Evolutionary conservation across 2,797 vertebrate species (phyloP), one percentile per base, ranked within the genome.

Genomic region (Iguana delicatissima): DNA sequence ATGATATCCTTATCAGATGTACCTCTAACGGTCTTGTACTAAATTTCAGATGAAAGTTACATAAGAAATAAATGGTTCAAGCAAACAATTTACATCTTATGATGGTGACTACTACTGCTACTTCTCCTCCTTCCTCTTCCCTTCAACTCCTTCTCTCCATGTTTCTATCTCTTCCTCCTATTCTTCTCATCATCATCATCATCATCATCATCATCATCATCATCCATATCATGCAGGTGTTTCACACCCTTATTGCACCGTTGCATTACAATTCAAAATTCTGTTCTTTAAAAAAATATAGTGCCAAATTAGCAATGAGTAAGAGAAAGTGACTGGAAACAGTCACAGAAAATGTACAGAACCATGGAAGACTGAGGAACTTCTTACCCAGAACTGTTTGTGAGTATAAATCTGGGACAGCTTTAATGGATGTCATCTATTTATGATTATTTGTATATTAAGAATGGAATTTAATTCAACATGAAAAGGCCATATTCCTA

Each of bases 391-490:
- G 16, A 74, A 86, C 55, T 74, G 29, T 29, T 62, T 32, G 26
- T 38, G n/a, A 32, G 18, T n/a, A 18, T 10, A 64, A 50, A 79
- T 79, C 16, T 69, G 77, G 24, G 20, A 69, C 12, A 80, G 7
- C 12, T 50, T 29, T 79, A 80, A 87, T 59, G 26, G 69, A 69
- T 52, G 1, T 52, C n/a, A 52, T 55, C 46, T 85, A 52, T 24
- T 55, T 10, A 13, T 73, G 50, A 26, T 13, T 1, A 74, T 74
- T 72, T 77, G n/a, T 85, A 76, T 5, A 90, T 35, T 8, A 0
- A 88, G 4, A 90, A 86, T 0, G 0, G 0, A 32, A 55, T 73
- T 94, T 94, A 90, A 0, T 4, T 14, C 0, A 32, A 0, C 82
- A 81, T 16, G 35, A 5, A 77, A 46, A 0, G 64, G 87, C 86